Percentiles rank a stretch among this genome's conserved stretches.
Conservation (phyloP, 2,113 vertebrate species). For the Echinops telfairi region DNA sequence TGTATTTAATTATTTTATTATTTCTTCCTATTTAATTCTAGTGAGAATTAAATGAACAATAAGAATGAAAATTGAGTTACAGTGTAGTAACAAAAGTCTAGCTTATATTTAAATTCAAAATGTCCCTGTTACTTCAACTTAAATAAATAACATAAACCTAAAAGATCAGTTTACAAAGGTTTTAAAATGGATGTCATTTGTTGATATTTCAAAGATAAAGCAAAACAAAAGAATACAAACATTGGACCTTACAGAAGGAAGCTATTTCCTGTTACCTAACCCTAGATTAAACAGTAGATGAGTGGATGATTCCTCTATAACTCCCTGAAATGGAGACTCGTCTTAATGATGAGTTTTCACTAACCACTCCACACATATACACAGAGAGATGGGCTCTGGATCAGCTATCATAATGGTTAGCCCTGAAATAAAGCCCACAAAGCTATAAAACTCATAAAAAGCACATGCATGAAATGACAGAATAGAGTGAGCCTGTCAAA, state of each 20-base stretch:
- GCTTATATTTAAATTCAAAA: background rate
- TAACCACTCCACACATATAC: background rate
- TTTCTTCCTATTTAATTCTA: constrained; percentile 1
- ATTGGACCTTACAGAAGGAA: background rate
- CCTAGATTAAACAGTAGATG: constrained; percentile 46
- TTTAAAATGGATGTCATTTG: background rate
- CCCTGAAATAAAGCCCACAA: constrained; percentile 79
- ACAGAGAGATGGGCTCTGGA: constrained; percentile 68
- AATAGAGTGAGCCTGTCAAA: constrained; percentile 84
- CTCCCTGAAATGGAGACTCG: constrained; percentile 64
- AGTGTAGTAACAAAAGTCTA: background rate
- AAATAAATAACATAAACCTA: background rate
- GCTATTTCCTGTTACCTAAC: constrained; percentile 41
- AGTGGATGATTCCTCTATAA: constrained; percentile 1
- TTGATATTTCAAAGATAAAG: background rate
- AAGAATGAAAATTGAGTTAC: background rate
- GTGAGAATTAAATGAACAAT: no score
- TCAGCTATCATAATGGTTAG: constrained; percentile 73
- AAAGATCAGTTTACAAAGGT: constrained; percentile 11
- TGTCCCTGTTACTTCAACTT: constrained; percentile 3
- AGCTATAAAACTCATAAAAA: constrained; percentile 84
- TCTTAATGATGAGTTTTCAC: constrained; percentile 50
- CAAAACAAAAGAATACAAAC: background rate
- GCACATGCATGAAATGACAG: constrained; percentile 86
- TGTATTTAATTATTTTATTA: background rate